Evolutionary conservation across 2,888 invertebrate species (phyloP), one percentile per base, ranked within the genome.

Genomic region (Cheilosia urbana): DNA sequence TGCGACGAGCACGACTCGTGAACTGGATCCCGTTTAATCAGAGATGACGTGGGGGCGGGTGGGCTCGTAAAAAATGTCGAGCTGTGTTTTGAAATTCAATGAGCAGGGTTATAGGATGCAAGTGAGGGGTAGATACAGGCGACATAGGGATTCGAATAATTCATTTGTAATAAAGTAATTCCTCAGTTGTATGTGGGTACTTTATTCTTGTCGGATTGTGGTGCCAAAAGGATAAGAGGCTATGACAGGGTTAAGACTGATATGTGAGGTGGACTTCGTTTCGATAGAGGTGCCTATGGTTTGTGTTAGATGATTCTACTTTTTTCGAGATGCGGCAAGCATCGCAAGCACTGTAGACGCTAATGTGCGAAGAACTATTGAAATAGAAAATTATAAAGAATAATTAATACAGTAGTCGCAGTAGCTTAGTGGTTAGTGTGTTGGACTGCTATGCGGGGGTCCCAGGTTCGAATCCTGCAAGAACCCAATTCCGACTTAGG

Each of bases 11-110:
- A 69, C 68, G 63, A 58, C 63, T 75, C 69, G 58, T 75, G 55
- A 34, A 37, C 37, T 1, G 37, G 37, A 19, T 9, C 30, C 37
- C 49, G 11, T 51, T 75, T 84, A 79, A 75, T 75, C 66, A 69
- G 71, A 55, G 40, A 34, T 11, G 30, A 55, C 34, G 40, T 15
- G 27, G 62, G 49, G 40, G 30, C 34, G 37, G n/a, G 11, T 21
- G 7, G 1, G 15, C 27, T 78, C 63, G 57, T 78, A 78, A 78
- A 78, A 57, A 63, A 19, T 62, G 77, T 57, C 37, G 30, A n/a
- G 21, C 49, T 27, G 49, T 62, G 57, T 62, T 83, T 68, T 42
- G 11, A 60, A 19, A 77, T 72, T 73, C 72, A 68, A 72, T 77
- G 77, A 72, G 62, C 37, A 7, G 21, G 37, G 47, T 4, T 37